phyloP scores from a whole-genome alignment of 2,113 vertebrate genomes.

The Bagarius yarrelli region DNA sequence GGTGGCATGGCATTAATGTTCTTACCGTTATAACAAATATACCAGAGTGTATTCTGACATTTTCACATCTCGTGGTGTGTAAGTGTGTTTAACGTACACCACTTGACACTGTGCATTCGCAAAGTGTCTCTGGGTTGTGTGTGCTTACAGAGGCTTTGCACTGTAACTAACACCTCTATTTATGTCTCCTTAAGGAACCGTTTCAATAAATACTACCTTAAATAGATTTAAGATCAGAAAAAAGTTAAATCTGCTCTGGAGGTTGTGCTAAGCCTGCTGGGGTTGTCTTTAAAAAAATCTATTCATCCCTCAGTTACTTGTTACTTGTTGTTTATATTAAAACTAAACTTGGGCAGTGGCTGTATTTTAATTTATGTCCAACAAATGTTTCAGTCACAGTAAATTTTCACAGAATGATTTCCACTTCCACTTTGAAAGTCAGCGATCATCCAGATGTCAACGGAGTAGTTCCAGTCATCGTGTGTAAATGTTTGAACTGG shows the following conservation, averaged over 20 bases:
- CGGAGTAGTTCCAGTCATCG: too few relatives aligned
- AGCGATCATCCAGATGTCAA: too few relatives aligned
- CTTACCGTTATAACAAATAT: constrained; percentile 40
- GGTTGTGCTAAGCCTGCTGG: background rate
- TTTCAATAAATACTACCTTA: background rate
- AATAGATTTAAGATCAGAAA: background rate
- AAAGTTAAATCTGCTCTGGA: background rate
- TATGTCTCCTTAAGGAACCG: background rate
- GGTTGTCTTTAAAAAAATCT: background rate
- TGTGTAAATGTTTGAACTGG: too few relatives aligned
- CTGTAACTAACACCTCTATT: background rate
- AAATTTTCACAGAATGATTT: background rate
- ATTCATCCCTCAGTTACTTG: background rate
- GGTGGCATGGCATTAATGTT: background rate
- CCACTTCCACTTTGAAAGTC: too few relatives aligned
- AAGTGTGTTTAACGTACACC: constrained; percentile 25
- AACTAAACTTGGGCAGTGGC: background rate
- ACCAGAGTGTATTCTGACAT: constrained; percentile 20
- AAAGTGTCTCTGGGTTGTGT: constrained; percentile 17
- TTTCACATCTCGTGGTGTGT: constrained; percentile 7
- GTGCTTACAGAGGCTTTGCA: background rate
- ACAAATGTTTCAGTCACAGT: background rate
- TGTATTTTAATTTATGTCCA: background rate
- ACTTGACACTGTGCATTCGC: constrained; percentile 8
- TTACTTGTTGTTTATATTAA: background rate